These are phyloP conservation scores for Hystrix cristata DNA, from an alignment of 2,113 vertebrate species.

Conservation along the genomic window DNA sequence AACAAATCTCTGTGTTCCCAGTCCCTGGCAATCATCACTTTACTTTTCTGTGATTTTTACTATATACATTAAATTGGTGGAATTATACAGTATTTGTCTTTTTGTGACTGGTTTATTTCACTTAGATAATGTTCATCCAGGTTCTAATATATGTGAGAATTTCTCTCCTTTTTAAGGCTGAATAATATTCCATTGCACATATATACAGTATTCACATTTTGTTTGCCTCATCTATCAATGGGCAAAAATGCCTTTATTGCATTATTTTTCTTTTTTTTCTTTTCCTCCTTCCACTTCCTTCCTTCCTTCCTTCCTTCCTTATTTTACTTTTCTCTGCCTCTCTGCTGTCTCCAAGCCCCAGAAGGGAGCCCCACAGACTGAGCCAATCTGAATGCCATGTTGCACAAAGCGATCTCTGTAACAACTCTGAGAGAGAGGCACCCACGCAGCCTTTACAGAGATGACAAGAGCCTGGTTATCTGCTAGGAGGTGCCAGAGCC, in stretches of 20 bases:
- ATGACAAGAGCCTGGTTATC: not conserved
- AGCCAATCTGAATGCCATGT: not conserved
- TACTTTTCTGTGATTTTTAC: not conserved
- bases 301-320: not conserved
- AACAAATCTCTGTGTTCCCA: not conserved
- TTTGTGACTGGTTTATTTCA: not conserved
- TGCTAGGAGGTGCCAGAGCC: not conserved
- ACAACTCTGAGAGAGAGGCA: not conserved
- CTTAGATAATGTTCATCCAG: not conserved
- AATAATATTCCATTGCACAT: not conserved
- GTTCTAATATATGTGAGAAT: not conserved
- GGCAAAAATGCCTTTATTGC: not conserved
- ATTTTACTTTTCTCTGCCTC: not conserved
- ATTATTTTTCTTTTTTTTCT: not conserved
- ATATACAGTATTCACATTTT: not conserved
- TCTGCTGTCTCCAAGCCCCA: not conserved
- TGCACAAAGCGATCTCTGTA: not conserved
- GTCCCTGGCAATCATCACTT: not conserved
- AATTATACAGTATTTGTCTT: not conserved
- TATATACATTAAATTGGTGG: not conserved
- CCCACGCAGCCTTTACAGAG: not conserved
- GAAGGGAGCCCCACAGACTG: not conserved
- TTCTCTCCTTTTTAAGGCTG: not conserved
- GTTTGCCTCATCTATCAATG: not conserved
- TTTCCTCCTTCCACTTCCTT: not conserved